These are phyloP conservation scores for Cybosia mesomella DNA, from an alignment of 2,888 invertebrate species.

Conservation along the genomic window DNA sequence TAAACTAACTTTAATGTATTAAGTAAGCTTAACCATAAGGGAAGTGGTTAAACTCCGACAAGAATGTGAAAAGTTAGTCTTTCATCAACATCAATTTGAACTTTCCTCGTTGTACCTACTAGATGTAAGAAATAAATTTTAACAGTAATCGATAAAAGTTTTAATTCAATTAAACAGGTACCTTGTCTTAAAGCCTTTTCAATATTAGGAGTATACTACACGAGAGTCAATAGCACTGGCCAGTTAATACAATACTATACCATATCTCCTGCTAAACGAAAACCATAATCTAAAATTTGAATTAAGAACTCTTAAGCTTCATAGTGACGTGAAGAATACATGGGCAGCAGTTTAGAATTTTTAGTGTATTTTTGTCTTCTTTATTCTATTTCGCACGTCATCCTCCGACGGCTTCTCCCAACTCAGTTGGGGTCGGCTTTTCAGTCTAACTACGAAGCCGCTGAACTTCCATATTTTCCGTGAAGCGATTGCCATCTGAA, in stretches of 20 bases:
- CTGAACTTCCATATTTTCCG: too few relatives aligned
- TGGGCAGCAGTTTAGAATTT: neutral
- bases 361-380: too few relatives aligned
- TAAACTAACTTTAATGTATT: neutral
- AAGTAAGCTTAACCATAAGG: neutral
- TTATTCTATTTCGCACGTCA: too few relatives aligned
- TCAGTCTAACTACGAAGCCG: too few relatives aligned
- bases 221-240: neutral
- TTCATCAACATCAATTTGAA: conserved; percentile 30
- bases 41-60: conserved; percentile 13
- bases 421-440: too few relatives aligned
- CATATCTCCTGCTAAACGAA: neutral
- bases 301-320: neutral
- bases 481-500: too few relatives aligned
- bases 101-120: conserved; percentile 29
- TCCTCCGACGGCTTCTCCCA: too few relatives aligned
- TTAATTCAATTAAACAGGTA: conserved; percentile 19
- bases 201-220: neutral
- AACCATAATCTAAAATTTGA: neutral
- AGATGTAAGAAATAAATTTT: conserved; percentile 30
- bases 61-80: conserved; percentile 22
- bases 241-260: neutral
- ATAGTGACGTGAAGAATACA: neutral
- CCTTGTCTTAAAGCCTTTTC: neutral
- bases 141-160: conserved; percentile 27